phyloP scores from a whole-genome alignment of 92 coral and sea anemone genomes.

The Phymanthus crucifer region DNA sequence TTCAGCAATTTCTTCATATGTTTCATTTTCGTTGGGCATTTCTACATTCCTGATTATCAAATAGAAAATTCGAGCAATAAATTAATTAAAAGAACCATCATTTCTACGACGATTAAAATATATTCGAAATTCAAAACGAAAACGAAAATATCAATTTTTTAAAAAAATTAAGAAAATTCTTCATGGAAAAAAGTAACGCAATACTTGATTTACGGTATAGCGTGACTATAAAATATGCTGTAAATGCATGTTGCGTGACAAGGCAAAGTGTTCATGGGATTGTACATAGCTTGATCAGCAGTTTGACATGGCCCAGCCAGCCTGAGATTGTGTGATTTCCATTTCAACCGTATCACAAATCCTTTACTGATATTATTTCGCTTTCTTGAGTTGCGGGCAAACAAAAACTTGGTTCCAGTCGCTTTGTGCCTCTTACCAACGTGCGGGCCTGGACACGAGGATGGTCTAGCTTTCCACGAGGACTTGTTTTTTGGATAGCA shows the following conservation, averaged over 20 bases:
- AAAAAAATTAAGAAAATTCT: conserved; percentile 4
- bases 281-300: neutral
- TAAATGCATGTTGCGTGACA: neutral
- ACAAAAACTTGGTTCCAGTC: neutral
- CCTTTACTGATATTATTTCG: neutral
- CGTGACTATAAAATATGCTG: neutral
- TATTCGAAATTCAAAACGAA: neutral
- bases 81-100: neutral
- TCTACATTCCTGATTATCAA: neutral
- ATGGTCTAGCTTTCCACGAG: neutral
- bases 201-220: neutral
- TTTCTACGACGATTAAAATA: neutral
- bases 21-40: neutral
- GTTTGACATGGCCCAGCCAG: neutral
- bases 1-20: neutral
- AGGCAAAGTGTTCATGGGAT: neutral
- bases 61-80: neutral
- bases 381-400: neutral
- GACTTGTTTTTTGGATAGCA: neutral
- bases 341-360: neutral
- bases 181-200: neutral
- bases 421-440: neutral
- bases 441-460: neutral
- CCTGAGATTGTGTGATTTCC: neutral
- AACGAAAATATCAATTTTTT: neutral